phyloP scores from a whole-genome alignment of 2,888 invertebrate species.

The Oithona nana region DNA sequence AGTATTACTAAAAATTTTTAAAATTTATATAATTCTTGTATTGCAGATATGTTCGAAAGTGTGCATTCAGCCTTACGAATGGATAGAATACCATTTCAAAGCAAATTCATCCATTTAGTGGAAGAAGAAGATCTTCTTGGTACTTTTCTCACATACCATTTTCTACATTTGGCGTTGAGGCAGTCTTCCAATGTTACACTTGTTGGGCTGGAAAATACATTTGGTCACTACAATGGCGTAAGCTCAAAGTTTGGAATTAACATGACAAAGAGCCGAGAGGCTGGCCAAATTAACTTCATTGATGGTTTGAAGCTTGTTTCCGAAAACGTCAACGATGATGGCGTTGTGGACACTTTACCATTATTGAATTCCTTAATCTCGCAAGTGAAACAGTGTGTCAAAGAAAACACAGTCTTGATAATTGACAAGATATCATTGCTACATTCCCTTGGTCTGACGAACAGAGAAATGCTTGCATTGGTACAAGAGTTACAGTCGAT shows the following conservation, averaged over 20 bases:
- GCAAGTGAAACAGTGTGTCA: neutral
- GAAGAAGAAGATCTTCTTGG: neutral
- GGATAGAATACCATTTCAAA: neutral
- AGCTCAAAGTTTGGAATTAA: neutral
- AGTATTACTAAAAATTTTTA: too few species aligned
- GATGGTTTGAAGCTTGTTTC: neutral
- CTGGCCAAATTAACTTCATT: neutral
- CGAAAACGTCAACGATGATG: neutral
- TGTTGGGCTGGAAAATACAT: neutral
- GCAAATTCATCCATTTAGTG: neutral
- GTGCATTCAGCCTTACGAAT: neutral
- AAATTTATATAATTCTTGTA: too few species aligned
- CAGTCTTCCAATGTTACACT: neutral
- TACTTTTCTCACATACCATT: neutral
- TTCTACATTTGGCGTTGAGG: neutral
- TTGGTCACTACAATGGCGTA: conserved; percentile 8
- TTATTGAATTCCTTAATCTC: neutral
- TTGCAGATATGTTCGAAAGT: too few species aligned
- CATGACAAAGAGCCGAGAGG: neutral
- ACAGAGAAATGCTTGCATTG: neutral
- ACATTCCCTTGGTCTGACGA: neutral
- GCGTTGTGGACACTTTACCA: neutral
- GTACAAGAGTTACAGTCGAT: neutral
- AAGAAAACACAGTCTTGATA: neutral
- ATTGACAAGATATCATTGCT: conserved; percentile 6